phyloP scores from a whole-genome alignment of 2,888 invertebrate genomes.

The Tipula helvola region DNA sequence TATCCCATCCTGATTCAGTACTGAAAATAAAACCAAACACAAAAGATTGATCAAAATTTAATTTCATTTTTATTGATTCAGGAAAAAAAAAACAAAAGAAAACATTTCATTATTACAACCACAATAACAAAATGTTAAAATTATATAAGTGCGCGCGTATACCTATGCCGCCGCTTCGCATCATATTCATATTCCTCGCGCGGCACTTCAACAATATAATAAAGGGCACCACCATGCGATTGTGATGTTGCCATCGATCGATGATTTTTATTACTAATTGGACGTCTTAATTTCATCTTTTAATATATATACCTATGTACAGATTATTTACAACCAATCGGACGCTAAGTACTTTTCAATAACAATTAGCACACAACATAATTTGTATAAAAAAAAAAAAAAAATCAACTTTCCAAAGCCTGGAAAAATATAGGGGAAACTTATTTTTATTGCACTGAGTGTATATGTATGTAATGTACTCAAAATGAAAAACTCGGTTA shows the following conservation, averaged over 20 bases:
- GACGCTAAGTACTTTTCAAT: background rate
- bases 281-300: background rate
- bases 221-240: conserved; percentile 53
- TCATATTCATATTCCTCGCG: conserved; percentile 17
- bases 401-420: background rate
- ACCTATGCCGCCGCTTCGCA: conserved; percentile 11
- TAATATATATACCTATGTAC: background rate
- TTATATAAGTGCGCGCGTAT: background rate
- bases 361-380: background rate
- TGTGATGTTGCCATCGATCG: conserved; percentile 24
- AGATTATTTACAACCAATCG: background rate
- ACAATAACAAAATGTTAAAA: background rate
- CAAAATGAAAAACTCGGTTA: background rate
- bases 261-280: conserved; percentile 5
- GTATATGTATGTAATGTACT: background rate
- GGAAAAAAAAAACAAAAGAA: background rate
- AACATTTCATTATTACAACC: no score
- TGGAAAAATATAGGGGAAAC: background rate
- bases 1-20: conserved; percentile 93
- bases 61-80: background rate
- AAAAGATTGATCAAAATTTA: background rate
- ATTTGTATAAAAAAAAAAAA: background rate
- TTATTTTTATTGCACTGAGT: background rate
- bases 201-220: conserved; percentile 55
- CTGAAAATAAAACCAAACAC: conserved; percentile 41